Percentiles rank a stretch among this genome's conserved stretches.
Conservation (phyloP, 1,140 invertebrate genomes). For the Hylaeus anthracinus region DNA sequence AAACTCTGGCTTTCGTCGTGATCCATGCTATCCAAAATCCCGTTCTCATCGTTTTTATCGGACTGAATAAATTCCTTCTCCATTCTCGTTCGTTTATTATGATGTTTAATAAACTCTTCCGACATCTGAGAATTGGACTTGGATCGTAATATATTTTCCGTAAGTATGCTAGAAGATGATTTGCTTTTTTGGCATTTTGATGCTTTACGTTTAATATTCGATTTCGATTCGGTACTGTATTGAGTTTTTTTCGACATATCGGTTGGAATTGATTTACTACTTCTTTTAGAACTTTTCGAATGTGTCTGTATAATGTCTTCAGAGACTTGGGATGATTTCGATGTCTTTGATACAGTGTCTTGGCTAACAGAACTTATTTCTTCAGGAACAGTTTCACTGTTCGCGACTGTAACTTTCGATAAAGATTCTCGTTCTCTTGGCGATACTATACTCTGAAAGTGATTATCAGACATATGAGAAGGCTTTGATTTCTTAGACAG, state of each 20-base stretch:
- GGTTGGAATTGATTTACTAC: constrained; percentile 56
- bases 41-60: constrained; percentile 68
- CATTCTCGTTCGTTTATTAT: constrained; percentile 72
- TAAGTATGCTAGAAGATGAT: constrained; percentile 55
- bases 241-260: constrained; percentile 69
- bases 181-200: constrained; percentile 72
- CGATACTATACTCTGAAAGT: constrained; percentile 27
- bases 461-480: constrained; percentile 35
- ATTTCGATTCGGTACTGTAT: constrained; percentile 61
- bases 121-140: constrained; percentile 61
- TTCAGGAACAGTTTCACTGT: constrained; percentile 47
- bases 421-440: constrained; percentile 35
- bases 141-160: constrained; percentile 65
- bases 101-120: constrained; percentile 65
- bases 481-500: constrained; percentile 69
- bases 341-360: constrained; percentile 54
- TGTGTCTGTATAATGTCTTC: constrained; percentile 53
- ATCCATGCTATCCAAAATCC: constrained; percentile 69
- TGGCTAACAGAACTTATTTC: constrained; percentile 44
- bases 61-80: constrained; percentile 62
- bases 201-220: constrained; percentile 73
- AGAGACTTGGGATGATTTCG: constrained; percentile 59
- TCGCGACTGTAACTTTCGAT: constrained; percentile 22
- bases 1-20: constrained; percentile 75
- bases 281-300: constrained; percentile 59